Conservation (phyloP, 2,113 vertebrate species). For the Procavia capensis region DNA sequence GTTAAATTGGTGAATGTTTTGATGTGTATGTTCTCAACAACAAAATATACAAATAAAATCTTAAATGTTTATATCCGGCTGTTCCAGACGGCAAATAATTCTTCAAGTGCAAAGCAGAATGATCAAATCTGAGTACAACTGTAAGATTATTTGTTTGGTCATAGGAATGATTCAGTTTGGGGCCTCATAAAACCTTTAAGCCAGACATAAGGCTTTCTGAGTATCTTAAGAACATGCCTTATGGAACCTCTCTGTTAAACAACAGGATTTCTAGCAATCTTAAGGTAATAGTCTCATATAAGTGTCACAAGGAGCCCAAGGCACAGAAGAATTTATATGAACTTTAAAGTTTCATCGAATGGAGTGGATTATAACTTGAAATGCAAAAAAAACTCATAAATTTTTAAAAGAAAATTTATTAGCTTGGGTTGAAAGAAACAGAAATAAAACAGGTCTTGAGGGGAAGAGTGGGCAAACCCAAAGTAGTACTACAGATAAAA, state of each 20-base stretch:
- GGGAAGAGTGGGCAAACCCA: too few relatives aligned
- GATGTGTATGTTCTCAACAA: not conserved
- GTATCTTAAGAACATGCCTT: not conserved
- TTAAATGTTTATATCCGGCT: not conserved
- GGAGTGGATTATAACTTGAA: not conserved
- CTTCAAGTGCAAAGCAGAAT: not conserved
- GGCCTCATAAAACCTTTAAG: not conserved
- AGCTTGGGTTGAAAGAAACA: not conserved
- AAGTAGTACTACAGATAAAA: too few relatives aligned
- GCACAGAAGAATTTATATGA: too few relatives aligned
- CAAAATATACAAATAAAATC: not conserved
- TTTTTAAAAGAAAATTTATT: not conserved
- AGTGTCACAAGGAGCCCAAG: not conserved
- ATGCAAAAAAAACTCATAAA: not conserved
- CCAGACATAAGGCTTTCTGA: not conserved
- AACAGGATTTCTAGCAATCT: not conserved
- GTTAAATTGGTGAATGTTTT: not conserved
- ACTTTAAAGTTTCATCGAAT: not conserved
- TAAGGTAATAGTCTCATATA: not conserved
- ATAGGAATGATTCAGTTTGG: not conserved
- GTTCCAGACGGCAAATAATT: not conserved
- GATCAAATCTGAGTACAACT: not conserved
- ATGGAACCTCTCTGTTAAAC: not conserved
- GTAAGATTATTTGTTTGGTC: not conserved
- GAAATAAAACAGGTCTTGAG: not conserved